A percentile compares a stretch with the other conserved stretches of the same genome.
Evolutionary conservation across 2,888 invertebrate genomes (phyloP).

Genomic region (Malthinus flaveolus): DNA sequence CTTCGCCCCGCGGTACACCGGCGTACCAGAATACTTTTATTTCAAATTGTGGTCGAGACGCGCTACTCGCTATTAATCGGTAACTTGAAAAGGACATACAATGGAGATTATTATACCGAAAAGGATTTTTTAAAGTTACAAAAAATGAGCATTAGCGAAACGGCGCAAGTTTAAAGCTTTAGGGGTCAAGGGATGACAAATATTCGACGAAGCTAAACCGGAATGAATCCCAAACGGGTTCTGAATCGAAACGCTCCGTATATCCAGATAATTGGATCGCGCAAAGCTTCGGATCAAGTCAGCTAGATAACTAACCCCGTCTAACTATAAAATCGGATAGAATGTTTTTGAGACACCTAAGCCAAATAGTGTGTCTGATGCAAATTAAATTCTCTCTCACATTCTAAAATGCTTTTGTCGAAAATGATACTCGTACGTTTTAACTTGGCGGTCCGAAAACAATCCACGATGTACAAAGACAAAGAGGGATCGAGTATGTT

Average conservation of each 20-base stretch:
- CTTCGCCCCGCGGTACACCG: not conserved
- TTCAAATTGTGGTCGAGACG: constrained; percentile 11
- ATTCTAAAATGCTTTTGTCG: constrained; percentile 44
- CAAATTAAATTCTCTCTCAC: constrained; percentile 40
- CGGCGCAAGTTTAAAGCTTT: constrained; percentile 19
- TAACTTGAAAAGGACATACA: constrained; percentile 6
- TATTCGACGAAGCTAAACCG: constrained; percentile 36
- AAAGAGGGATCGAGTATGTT: constrained; percentile 36
- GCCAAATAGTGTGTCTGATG: constrained; percentile 24
- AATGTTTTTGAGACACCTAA: constrained; percentile 38
- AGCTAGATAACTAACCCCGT: constrained; percentile 53
- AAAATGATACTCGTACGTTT: constrained; percentile 48
- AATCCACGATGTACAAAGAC: constrained; percentile 47
- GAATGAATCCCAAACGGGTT: constrained; percentile 51
- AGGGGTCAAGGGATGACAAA: constrained; percentile 32
- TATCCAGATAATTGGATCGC: constrained; percentile 55
- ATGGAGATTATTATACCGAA: constrained; percentile 5
- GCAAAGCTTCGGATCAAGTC: constrained; percentile 54
- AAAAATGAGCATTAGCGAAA: constrained; percentile 21
- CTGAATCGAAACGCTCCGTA: constrained; percentile 54
- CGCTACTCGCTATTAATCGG: constrained; percentile 15
- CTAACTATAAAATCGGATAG: constrained; percentile 46
- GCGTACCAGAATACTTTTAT: constrained; percentile 18
- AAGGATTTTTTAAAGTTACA: not conserved
- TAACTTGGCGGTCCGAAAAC: constrained; percentile 49